Conservation (phyloP, 2,888 invertebrate species). For the Antheraea yamamai region DNA sequence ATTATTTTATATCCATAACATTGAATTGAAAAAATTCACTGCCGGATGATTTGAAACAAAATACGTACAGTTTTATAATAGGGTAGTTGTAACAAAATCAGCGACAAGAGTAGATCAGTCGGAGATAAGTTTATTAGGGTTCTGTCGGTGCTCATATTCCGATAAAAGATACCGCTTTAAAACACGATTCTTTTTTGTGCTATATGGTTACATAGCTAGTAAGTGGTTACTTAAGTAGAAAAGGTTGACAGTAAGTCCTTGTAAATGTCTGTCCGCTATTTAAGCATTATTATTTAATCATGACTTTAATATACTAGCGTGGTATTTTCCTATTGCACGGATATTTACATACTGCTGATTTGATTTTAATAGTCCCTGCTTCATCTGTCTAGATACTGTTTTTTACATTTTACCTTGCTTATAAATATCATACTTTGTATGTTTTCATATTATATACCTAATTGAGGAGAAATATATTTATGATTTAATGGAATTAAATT, state of each 20-base stretch:
- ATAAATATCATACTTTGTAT: background rate
- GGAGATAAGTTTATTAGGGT: background rate
- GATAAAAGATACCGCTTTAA: background rate
- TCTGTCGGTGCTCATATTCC: background rate
- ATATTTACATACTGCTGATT: slow-evolving; percentile 7
- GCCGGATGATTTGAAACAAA: no score
- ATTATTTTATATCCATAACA: no score
- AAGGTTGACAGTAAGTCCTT: background rate
- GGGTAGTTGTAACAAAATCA: no score
- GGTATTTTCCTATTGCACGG: background rate
- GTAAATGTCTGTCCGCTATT: background rate
- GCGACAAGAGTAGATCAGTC: background rate
- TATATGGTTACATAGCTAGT: background rate
- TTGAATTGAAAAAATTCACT: no score
- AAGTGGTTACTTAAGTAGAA: background rate
- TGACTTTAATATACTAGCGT: background rate
- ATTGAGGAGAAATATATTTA: background rate
- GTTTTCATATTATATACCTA: background rate
- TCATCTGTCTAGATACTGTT: background rate
- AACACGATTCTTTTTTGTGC: background rate
- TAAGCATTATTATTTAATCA: slow-evolving; percentile 1
- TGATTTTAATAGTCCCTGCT: slow-evolving; percentile 6
- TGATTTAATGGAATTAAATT: background rate
- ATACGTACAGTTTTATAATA: no score
- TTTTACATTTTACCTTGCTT: background rate